phyloP scores from a whole-genome alignment of 2,113 vertebrate genomes.

The Megaptera novaeangliae region DNA sequence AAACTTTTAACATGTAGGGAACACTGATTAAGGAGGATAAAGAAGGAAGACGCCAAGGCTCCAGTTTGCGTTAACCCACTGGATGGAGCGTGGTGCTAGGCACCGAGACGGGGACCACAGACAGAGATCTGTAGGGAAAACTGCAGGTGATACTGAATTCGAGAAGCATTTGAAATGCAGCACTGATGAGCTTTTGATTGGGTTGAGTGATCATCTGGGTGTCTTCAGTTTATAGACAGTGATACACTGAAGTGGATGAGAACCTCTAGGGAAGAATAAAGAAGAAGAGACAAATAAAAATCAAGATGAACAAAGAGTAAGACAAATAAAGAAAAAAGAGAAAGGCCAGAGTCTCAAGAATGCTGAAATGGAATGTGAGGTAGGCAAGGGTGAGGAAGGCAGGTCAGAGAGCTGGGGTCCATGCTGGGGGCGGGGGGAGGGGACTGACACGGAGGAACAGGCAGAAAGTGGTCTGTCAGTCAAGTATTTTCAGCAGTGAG shows the following conservation, averaged over 20 bases:
- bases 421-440: fast-evolving
- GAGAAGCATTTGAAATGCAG: neutral
- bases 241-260: neutral
- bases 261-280: neutral
- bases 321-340: neutral
- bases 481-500: fast-evolving
- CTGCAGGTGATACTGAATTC: fast-evolving
- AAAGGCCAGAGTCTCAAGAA: neutral
- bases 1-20: neutral
- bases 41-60: too few relatives aligned
- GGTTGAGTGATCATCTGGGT: neutral
- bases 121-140: too few relatives aligned
- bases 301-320: neutral
- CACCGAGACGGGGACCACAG: neutral
- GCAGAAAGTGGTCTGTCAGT: fast-evolving
- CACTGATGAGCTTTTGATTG: fast-evolving
- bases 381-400: fast-evolving
- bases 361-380: neutral
- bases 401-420: fast-evolving
- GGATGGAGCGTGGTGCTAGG: fast-evolving
- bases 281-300: neutral
- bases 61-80: fast-evolving
- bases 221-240: neutral
- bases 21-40: too few relatives aligned
- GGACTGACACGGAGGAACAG: fast-evolving